phyloP scores from a whole-genome alignment of 2,888 invertebrate genomes.

The Nomada goodeniana region DNA sequence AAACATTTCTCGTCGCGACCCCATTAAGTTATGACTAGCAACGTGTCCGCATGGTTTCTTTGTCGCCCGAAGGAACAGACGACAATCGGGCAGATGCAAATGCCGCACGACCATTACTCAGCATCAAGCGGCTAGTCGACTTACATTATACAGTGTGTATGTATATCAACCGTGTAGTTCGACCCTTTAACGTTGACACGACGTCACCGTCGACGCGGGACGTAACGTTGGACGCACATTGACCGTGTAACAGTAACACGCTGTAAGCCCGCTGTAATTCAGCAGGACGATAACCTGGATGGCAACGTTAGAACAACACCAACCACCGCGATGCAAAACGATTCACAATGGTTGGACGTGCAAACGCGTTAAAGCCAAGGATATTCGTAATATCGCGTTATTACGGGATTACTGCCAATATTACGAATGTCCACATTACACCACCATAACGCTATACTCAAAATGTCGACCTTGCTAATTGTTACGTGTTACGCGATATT shows the following conservation, averaged over 20 bases:
- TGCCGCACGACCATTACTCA: neutral
- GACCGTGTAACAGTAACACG: constrained; percentile 20
- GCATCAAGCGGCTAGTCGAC: constrained; percentile 15
- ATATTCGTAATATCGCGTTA: constrained; percentile 52
- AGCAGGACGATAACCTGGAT: constrained; percentile 19
- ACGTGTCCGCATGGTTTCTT: neutral
- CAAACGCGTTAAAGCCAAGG: constrained; percentile 34
- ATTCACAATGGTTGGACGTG: constrained; percentile 25
- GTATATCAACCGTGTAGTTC: neutral
- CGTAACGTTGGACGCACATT: constrained; percentile 24
- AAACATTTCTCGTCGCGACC: too few species aligned
- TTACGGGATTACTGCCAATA: constrained; percentile 50
- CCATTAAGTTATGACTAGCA: too few species aligned
- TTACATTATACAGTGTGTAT: constrained; percentile 18
- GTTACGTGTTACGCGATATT: constrained; percentile 43
- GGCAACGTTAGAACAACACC: constrained; percentile 37
- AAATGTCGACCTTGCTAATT: constrained; percentile 37
- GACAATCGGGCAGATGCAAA: neutral
- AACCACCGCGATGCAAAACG: constrained; percentile 26
- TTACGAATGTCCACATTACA: constrained; percentile 45
- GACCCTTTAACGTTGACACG: constrained; percentile 22
- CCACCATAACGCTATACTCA: constrained; percentile 7
- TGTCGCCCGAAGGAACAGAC: constrained; percentile 3
- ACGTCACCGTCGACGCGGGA: constrained; percentile 27
- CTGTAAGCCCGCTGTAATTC: constrained; percentile 10